Base-by-base conservation (phyloP, 2,888 invertebrate species). In the Amphipyra berbera region DNA sequence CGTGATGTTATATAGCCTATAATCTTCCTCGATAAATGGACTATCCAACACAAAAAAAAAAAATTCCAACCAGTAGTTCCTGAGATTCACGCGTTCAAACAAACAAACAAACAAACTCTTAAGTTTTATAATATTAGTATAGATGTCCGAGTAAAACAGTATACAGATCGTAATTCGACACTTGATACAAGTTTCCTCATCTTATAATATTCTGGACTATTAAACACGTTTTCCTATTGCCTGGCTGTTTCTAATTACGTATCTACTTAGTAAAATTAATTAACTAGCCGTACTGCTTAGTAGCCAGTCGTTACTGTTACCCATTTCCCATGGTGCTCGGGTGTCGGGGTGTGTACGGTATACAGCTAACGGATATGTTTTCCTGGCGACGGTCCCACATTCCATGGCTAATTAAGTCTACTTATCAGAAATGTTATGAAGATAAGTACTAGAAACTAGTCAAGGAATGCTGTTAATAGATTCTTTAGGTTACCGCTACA, bases 281-380 rank as follows among this genome's bases (percentile, higher is more conserved):
- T 41, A 68, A 41, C 27, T 41, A 38, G 44, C 37, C 15, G 42
- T 40, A 48, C 13, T 37, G n/a, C n/a, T 15, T 35, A 40, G n/a
- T 37, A 42, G n/a, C 14, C n/a, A 42, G 15, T n/a, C 30, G 10
- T 47, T 49, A 71, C 80, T 52, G 71, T 78, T 80, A 72, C 35
- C 30, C 3, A 61, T 67, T 70, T 78, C 80, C 80, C 78, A 71
- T 66, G 74, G 30, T 47, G 44, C 45, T 64, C 49, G 6, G 35
- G 58, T 67, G 47, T 52, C 64, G 21, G 52, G 76, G 57, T 70
- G 47, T 58, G 38, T 52, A 71, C 65, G 61, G 65, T 61, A 64
- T 40, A 40, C n/a, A 37, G 30, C 44, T 80, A 78, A 79, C 78
- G 80, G 78, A 42, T 41, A 38, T 33, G 9, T n/a, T 27, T 37